phyloP scores from a whole-genome alignment of 1,140 invertebrate genomes.

The Macrobrachium nipponense region DNA sequence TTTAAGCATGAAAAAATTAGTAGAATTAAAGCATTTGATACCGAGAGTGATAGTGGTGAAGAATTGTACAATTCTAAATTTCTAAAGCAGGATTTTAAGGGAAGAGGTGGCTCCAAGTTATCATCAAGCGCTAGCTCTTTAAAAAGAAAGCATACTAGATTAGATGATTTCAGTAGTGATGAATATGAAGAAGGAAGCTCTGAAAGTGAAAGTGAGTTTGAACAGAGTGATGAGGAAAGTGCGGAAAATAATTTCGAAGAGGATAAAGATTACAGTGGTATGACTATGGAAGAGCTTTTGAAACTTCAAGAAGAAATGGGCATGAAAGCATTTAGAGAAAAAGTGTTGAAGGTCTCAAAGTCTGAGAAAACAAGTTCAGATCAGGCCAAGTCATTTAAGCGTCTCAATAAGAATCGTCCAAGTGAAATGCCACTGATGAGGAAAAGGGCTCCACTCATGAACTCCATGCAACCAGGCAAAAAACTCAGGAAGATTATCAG shows the following conservation, averaged over 20 bases:
- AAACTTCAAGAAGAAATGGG: conserved; percentile 47
- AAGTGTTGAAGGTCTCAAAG: conserved; percentile 6
- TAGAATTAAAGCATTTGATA: not conserved
- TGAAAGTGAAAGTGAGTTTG: too few species aligned
- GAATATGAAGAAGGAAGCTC: not conserved
- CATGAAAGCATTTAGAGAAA: conserved; percentile 31
- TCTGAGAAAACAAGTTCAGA: not conserved
- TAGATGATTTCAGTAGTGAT: not conserved
- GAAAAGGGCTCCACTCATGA: conserved; percentile 16
- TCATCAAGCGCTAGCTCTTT: too few species aligned
- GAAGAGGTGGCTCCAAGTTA: too few species aligned
- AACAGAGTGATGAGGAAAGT: not conserved
- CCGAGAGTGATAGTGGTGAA: not conserved
- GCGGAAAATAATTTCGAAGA: not conserved
- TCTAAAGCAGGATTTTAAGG: too few species aligned
- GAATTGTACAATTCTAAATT: not conserved
- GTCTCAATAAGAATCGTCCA: conserved; percentile 42
- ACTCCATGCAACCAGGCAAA: conserved; percentile 11
- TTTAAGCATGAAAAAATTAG: too few species aligned
- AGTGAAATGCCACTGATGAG: conserved; percentile 40
- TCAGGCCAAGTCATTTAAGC: not conserved
- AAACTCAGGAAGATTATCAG: conserved; percentile 7
- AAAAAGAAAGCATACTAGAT: too few species aligned
- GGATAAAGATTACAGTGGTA: conserved; percentile 23
- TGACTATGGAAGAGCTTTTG: conserved; percentile 49